Evolutionary conservation across 2,113 vertebrate genomes (phyloP).

Genomic region (Prunella himalayana): DNA sequence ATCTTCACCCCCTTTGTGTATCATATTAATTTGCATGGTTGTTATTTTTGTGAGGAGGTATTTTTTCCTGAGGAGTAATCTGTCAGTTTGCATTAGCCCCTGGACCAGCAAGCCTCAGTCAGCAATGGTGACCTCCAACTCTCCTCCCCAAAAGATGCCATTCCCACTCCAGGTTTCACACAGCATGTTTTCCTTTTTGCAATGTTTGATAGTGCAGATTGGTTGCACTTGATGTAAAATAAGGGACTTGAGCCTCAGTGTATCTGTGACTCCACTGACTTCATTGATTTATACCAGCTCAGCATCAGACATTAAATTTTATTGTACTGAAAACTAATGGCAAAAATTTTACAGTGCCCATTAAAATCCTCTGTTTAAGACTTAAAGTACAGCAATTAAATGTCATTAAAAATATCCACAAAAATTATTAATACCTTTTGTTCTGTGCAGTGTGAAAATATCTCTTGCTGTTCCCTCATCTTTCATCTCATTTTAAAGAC

Average conservation of each 20-base stretch:
- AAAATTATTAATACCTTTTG: background rate
- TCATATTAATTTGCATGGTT: conserved; percentile 30
- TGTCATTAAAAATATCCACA: background rate
- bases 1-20: conserved; percentile 5
- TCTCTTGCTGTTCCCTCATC: background rate
- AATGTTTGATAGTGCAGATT: background rate
- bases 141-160: background rate
- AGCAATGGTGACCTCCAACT: background rate
- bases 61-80: background rate
- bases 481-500: conserved; percentile 31
- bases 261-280: background rate
- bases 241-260: background rate
- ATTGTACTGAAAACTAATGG: background rate
- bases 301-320: background rate
- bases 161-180: background rate
- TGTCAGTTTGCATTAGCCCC: conserved; percentile 36
- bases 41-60: background rate
- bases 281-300: background rate
- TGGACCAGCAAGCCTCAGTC: background rate
- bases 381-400: background rate
- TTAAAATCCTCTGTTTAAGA: conserved; percentile 1
- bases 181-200: background rate
- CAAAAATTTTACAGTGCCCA: background rate
- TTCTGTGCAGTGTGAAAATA: background rate
- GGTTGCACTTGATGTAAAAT: background rate